Base-by-base conservation (phyloP, 2,888 invertebrate species). In the Ypsolopha scabrella region DNA sequence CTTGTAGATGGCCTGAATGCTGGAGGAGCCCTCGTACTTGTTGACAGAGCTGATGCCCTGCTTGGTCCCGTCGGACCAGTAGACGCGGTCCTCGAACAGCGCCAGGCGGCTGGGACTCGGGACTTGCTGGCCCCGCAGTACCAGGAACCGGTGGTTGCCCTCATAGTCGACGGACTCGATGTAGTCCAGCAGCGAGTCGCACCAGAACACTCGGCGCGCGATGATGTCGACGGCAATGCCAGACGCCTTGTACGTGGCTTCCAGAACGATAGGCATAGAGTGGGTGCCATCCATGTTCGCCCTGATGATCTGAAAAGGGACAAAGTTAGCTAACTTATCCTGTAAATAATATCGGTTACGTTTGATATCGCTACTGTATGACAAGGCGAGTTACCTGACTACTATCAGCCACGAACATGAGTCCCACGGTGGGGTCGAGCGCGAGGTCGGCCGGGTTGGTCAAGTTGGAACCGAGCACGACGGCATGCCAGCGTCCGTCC, bases 81-180 rank as follows among this genome's bases (percentile, higher is more conserved):
- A 97, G 6, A 97, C 91, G 35, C 93, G 86, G 64, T 94, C 94
- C 73, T 96, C 96, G 70, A 96, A 96, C 0, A 96, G 77, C 0
- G 96, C 92, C 38, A 97, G 73, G 9, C 95, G 87, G 0, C 94
- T 92, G 0, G 97, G 96, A 50, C 93, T 93, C 3, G 97, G 97
- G 0, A 96, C 95, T 56, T 93, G 91, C 55, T 93, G 92, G 2
- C 96, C 95, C 53, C 95, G 80, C 2, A 96, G 81, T 0, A 96
- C 92, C 71, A 94, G 88, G 55, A 93, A 92, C 56, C 97, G 88
- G 60, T 93, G 90, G 54, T 90, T 88, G 0, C 98, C 98, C 50
- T 95, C 91, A 75, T 99, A 99, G 74, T 98, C 96, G 0, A 97
- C 95, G 0, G 97, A 95, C 70, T 98, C 98, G 57, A 99, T 96